These are phyloP conservation scores for Platycnemis pennipes DNA, from an alignment of 2,888 invertebrate genomes.

Conservation along the genomic window DNA sequence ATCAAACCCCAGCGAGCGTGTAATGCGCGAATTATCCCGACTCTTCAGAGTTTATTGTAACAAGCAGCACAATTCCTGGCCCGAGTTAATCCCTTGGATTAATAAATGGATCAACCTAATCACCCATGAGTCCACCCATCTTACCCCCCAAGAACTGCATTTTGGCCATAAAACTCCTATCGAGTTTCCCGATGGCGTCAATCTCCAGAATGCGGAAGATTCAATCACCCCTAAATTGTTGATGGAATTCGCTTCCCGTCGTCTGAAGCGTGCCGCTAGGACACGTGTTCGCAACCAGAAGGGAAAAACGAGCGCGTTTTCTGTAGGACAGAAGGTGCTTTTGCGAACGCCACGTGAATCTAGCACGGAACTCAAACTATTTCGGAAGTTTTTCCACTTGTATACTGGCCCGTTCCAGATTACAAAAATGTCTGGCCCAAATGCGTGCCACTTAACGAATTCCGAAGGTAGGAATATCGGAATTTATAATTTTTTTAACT, in stretches of 20 bases:
- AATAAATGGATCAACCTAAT: not conserved
- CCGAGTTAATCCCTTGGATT: not conserved
- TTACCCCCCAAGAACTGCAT: not conserved
- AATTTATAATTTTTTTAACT: too few relatives aligned
- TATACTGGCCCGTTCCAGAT: too few relatives aligned
- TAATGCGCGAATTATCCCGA: slow-evolving; percentile 37
- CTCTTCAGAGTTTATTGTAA: slow-evolving; percentile 9
- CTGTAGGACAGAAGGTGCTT: too few relatives aligned
- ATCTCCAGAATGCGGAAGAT: not conserved
- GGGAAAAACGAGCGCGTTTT: too few relatives aligned
- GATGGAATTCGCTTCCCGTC: not conserved
- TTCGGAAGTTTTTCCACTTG: too few relatives aligned
- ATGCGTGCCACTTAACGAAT: too few relatives aligned
- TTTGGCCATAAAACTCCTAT: not conserved
- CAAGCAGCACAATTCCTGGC: not conserved
- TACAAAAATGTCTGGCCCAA: too few relatives aligned
- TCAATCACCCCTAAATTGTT: not conserved
- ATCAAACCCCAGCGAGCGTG: not conserved
- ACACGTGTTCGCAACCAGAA: not conserved
- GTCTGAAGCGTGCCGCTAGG: not conserved
- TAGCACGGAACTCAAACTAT: too few relatives aligned
- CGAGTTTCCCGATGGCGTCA: not conserved
- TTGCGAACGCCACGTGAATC: too few relatives aligned
- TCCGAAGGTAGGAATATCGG: too few relatives aligned
- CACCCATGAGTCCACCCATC: not conserved